Conservation (phyloP, 2,113 vertebrate genomes). For the Origma solitaria region DNA sequence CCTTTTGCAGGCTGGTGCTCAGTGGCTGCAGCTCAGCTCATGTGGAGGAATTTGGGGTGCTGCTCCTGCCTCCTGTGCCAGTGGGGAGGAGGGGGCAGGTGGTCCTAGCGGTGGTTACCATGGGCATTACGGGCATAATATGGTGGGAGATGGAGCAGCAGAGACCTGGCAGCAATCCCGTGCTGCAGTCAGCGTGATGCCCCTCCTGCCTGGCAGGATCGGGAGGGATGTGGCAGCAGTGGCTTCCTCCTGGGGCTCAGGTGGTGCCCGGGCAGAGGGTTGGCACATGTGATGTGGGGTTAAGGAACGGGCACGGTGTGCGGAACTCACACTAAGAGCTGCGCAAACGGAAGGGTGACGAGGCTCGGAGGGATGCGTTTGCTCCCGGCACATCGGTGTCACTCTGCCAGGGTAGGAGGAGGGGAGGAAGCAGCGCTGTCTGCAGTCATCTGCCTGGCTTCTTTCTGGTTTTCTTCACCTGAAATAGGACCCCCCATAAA, state of each 20-base stretch:
- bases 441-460: background rate
- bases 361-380: background rate
- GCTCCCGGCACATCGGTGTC: background rate
- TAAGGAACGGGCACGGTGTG: background rate
- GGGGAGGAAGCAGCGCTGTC: background rate
- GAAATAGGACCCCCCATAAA: background rate
- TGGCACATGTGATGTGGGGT: background rate
- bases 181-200: fast-evolving
- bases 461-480: background rate
- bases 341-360: fast-evolving
- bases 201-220: background rate
- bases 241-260: background rate
- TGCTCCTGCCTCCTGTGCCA: background rate
- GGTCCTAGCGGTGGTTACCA: fast-evolving
- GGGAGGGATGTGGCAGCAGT: background rate
- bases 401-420: background rate
- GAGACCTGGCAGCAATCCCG: background rate
- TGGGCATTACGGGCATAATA: fast-evolving
- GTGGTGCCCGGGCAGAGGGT: background rate
- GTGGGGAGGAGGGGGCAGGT: fast-evolving
- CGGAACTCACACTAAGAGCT: background rate
- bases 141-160: background rate
- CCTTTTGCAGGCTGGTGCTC: fast-evolving
- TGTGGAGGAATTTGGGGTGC: background rate
- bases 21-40: background rate